A percentile compares a stretch with the other conserved stretches of the same genome.
Evolutionary conservation across 2,888 invertebrate genomes (phyloP).

Genomic region (Thumatha senex): DNA sequence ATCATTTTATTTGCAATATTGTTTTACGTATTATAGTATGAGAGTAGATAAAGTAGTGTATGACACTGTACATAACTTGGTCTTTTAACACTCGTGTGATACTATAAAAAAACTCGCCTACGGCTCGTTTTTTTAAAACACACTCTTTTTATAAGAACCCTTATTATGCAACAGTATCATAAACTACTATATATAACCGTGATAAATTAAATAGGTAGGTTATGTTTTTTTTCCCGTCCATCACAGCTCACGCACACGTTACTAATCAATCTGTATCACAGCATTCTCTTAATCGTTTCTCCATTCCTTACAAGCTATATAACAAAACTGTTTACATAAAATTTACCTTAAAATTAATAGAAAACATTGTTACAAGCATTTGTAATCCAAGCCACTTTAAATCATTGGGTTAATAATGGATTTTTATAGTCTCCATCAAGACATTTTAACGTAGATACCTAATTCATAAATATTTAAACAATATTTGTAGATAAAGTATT

Average conservation of each 20-base stretch:
- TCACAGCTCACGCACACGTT: slow-evolving; percentile 48
- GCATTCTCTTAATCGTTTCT: slow-evolving; percentile 63
- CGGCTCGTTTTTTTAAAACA: too few species aligned
- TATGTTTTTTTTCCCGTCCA: slow-evolving; percentile 30
- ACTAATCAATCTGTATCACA: slow-evolving; percentile 73
- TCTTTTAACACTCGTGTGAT: too few species aligned
- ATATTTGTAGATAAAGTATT: too few species aligned
- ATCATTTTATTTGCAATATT: too few species aligned
- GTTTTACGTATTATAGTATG: too few species aligned
- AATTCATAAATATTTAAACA: slow-evolving; percentile 12
- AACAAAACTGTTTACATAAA: slow-evolving; percentile 53
- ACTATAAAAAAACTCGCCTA: too few species aligned
- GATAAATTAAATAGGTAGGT: slow-evolving; percentile 10
- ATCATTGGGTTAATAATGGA: slow-evolving; percentile 23
- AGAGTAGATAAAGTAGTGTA: too few species aligned
- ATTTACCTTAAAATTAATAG: slow-evolving; percentile 54
- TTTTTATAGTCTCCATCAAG: slow-evolving; percentile 33
- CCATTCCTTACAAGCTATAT: slow-evolving; percentile 62
- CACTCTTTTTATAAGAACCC: too few species aligned
- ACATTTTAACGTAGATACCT: slow-evolving; percentile 21
- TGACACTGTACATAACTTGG: too few species aligned
- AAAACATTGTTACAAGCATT: slow-evolving; percentile 46
- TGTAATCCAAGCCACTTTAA: slow-evolving; percentile 37
- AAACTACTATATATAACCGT: too few species aligned
- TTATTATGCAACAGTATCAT: too few species aligned